A percentile compares a stretch with the other conserved stretches of the same genome.
Evolutionary conservation across 1,140 invertebrate genomes (phyloP).

Genomic region (Caenorhabditis tropicalis): DNA sequence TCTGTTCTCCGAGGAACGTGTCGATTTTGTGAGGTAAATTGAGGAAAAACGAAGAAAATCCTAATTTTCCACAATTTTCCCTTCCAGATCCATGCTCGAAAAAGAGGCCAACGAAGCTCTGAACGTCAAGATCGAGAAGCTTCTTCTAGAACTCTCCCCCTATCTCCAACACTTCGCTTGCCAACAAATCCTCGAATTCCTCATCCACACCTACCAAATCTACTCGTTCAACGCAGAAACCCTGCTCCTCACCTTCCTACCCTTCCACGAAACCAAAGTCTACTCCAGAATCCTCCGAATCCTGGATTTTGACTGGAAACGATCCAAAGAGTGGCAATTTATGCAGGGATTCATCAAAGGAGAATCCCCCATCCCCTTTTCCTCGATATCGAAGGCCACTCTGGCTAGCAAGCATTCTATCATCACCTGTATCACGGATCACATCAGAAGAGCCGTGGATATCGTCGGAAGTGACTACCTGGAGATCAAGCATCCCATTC

Average conservation of each 20-base stretch:
- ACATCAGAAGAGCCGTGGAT: slow-evolving; percentile 46
- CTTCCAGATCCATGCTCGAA: slow-evolving; percentile 6
- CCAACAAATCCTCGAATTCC: slow-evolving; percentile 57
- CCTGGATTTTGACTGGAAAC: slow-evolving; percentile 47
- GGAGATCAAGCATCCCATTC: slow-evolving; percentile 44
- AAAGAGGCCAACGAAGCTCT: slow-evolving; percentile 49
- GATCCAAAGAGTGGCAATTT: slow-evolving; percentile 55
- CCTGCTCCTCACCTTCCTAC: slow-evolving; percentile 50
- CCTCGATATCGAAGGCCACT: slow-evolving; percentile 31
- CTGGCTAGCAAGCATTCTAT: slow-evolving; percentile 42
- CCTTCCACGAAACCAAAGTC: slow-evolving; percentile 59
- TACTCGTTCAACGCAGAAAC: slow-evolving; percentile 59
- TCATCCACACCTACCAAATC: slow-evolving; percentile 58
- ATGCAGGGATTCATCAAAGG: slow-evolving; percentile 32
- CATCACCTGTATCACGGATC: slow-evolving; percentile 44
- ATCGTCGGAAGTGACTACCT: slow-evolving; percentile 46
- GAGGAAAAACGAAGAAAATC: neutral
- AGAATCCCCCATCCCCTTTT: slow-evolving; percentile 40
- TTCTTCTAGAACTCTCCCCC: slow-evolving; percentile 53
- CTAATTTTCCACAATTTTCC: too few relatives aligned
- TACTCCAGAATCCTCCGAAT: slow-evolving; percentile 53
- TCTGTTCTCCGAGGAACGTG: neutral
- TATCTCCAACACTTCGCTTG: slow-evolving; percentile 58
- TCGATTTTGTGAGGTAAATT: slow-evolving; percentile 2
- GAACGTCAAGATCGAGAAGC: slow-evolving; percentile 44